Percentiles rank a stretch among this genome's conserved stretches.
Evolutionary conservation across 2,888 invertebrate species (phyloP).

Genomic region (Protonemura montana): DNA sequence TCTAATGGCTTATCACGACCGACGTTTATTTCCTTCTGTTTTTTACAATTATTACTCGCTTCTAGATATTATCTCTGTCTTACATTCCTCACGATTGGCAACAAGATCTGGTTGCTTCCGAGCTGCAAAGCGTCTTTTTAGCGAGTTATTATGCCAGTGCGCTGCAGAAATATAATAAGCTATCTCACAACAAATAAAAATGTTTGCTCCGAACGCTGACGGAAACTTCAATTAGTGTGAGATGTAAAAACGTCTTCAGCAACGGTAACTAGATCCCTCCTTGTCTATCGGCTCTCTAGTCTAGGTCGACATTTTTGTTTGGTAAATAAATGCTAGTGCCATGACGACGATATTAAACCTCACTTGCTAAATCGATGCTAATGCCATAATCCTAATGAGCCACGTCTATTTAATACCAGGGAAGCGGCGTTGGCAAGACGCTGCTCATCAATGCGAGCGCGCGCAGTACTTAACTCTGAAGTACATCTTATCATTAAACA

Average conservation of each 20-base stretch:
- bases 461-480: background rate
- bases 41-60: background rate
- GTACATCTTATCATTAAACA: background rate
- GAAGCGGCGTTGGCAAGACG: background rate
- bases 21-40: background rate
- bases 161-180: background rate
- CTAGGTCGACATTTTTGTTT: background rate
- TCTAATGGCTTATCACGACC: background rate
- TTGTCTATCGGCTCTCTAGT: background rate
- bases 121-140: background rate
- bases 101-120: background rate
- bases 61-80: background rate
- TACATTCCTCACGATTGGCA: background rate
- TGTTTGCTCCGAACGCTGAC: background rate
- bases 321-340: background rate
- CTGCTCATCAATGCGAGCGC: background rate
- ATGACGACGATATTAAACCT: background rate
- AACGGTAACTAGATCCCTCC: background rate
- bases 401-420: background rate
- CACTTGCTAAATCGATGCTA: conserved; percentile 12
- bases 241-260: background rate
- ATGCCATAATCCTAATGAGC: conserved; percentile 7
- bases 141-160: background rate
- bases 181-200: background rate
- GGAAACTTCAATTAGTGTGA: background rate